Conservation (phyloP, 2,113 vertebrate species). For the Nestor notabilis region DNA sequence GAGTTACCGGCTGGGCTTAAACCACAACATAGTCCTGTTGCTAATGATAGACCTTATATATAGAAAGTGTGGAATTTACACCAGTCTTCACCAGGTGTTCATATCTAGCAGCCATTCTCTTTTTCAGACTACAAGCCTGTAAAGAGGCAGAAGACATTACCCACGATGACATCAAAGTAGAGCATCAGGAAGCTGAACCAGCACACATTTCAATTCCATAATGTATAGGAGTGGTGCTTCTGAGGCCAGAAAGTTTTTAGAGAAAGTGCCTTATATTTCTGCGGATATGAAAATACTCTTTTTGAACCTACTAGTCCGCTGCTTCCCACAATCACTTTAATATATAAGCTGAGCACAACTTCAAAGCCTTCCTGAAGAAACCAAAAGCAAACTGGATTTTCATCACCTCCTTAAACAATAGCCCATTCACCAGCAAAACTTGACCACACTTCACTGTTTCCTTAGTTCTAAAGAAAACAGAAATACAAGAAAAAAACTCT, state of each 20-base stretch:
- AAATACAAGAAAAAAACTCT: background rate
- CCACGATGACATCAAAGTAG: background rate
- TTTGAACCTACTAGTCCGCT: background rate
- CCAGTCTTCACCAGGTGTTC: background rate
- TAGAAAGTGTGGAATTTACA: background rate
- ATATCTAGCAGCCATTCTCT: background rate
- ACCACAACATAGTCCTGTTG: background rate
- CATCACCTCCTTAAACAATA: background rate
- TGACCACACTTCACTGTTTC: background rate
- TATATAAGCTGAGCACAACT: background rate
- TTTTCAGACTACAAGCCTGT: background rate
- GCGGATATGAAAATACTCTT: background rate
- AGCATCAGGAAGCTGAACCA: background rate
- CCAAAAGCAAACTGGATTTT: background rate
- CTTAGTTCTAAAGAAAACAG: background rate
- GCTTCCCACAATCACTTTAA: background rate
- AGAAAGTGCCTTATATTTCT: background rate
- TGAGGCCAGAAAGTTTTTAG: background rate
- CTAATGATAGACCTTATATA: background rate
- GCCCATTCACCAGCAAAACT: background rate
- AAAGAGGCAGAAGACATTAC: background rate
- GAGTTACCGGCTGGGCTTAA: no score
- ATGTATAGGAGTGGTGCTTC: background rate
- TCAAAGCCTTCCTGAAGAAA: background rate
- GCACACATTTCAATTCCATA: background rate